phyloP scores from a whole-genome alignment of 2,797 vertebrate species.

The Microcaecilia unicolor region DNA sequence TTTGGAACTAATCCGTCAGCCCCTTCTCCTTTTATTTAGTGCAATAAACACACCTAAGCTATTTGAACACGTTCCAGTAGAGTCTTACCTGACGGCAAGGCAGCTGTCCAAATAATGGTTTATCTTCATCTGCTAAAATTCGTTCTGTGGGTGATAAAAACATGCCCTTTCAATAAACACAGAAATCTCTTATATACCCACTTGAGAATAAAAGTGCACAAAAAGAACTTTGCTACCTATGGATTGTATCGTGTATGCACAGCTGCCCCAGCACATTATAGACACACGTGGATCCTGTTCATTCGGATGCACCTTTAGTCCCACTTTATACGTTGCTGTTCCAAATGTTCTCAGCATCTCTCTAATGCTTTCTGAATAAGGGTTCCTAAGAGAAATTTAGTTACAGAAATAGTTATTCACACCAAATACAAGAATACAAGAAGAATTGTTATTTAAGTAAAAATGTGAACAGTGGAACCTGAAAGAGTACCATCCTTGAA shows the following conservation, averaged over 20 bases:
- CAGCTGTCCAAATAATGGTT: constrained; percentile 87
- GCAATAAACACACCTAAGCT: too few species aligned
- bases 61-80: not conserved
- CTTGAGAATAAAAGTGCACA: not conserved
- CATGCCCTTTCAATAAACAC: not conserved
- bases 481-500: too few species aligned
- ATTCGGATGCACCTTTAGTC: constrained; percentile 85
- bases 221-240: constrained; percentile 55
- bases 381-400: constrained; percentile 62
- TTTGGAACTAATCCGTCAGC: too few species aligned
- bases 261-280: constrained; percentile 86
- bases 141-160: constrained; percentile 54
- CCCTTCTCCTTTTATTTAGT: too few species aligned
- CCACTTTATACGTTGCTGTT: constrained; percentile 85
- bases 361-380: constrained; percentile 79
- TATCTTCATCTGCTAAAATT: constrained; percentile 84
- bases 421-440: too few species aligned
- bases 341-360: constrained; percentile 92
- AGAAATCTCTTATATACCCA: too few species aligned
- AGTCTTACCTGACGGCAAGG: constrained; percentile 85
- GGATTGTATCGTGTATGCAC: constrained; percentile 87
- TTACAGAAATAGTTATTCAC: too few species aligned
- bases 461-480: too few species aligned
- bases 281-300: constrained; percentile 84
- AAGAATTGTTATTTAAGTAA: too few species aligned